These are phyloP conservation scores for Saccostrea echinata DNA, from an alignment of 1,140 invertebrate species.

Conservation along the genomic window DNA sequence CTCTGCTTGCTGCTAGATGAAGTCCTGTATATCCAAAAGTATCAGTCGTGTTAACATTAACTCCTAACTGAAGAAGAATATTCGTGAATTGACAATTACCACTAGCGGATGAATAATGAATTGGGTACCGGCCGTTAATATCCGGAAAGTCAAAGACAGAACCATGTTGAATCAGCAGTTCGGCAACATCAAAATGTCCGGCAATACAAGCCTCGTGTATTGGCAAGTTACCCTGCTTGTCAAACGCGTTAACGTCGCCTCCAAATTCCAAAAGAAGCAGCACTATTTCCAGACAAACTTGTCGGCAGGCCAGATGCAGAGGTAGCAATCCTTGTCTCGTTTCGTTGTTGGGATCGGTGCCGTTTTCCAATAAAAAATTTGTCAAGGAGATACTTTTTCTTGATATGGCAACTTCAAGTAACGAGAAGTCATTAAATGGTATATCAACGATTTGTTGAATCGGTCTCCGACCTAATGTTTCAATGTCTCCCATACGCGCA, in stretches of 20 bases:
- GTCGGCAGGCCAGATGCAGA: neutral
- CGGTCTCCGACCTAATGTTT: neutral
- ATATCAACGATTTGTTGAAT: neutral
- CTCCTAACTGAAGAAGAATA: neutral
- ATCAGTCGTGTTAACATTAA: neutral
- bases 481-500: neutral
- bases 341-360: neutral
- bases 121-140: conserved; percentile 2
- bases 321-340: neutral
- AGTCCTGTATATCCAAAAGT: conserved; percentile 12
- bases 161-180: conserved; percentile 1
- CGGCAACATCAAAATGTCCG: conserved; percentile 13
- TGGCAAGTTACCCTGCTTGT: conserved; percentile 18
- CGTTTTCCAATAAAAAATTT: conserved; percentile 7
- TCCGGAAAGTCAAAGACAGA: neutral
- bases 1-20: conserved; percentile 1
- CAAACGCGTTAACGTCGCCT: neutral
- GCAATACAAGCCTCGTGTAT: neutral
- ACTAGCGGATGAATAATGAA: conserved; percentile 33
- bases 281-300: neutral
- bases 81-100: neutral
- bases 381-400: neutral
- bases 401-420: conserved; percentile 12
- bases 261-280: neutral
- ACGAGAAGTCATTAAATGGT: neutral